Base-by-base conservation (phyloP, 2,797 vertebrate species). In the Pseudopleuronectes americanus region DNA sequence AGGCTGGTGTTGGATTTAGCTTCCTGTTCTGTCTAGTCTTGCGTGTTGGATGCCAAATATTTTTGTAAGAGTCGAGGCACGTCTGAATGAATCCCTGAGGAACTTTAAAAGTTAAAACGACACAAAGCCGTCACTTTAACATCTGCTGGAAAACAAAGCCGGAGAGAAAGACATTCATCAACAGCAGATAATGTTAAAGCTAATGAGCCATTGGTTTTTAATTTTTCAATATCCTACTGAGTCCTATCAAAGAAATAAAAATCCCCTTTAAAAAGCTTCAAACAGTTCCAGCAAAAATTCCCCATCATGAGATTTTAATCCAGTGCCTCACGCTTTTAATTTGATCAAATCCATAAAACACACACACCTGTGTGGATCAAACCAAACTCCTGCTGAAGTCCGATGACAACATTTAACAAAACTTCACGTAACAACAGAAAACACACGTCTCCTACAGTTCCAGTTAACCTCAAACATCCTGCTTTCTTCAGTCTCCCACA, bases 351-450 rank as follows among this genome's bases (percentile, higher is more conserved):
- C 28, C 54, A 57, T 21, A 21, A 57, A 53, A 64, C 38, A 45
- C 68, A 64, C 75, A 73, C 70, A 73, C 71, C 60, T 61, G 60
- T n/a, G 17, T 22, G 4, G 56, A 63, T 71, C 65, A 48, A 63
- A 77, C 13, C 1, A 10, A 63, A n/a, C 24, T 67, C 54, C 48
- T 16, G 68, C 17, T 57, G 52, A 57, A 51, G 45, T 21, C 49
- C 21, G n/a, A 78, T 68, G 48, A 73, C 70, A 45, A 24, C 45
- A 52, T 36, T 51, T 24, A 9, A 51, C 19, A 59, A 64, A 64
- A 45, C 59, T 64, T 41, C 59, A 33, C 12, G 52, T 16, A 63
- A 59, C n/a, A 23, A 19, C 52, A 45, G n/a, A 14, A 53, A 60
- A 6, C 64, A 65, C 21, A 22, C 24, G 65, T 45, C 52, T 61